Conservation (phyloP, 2,888 invertebrate species). For the Cryptocephalus moraei region DNA sequence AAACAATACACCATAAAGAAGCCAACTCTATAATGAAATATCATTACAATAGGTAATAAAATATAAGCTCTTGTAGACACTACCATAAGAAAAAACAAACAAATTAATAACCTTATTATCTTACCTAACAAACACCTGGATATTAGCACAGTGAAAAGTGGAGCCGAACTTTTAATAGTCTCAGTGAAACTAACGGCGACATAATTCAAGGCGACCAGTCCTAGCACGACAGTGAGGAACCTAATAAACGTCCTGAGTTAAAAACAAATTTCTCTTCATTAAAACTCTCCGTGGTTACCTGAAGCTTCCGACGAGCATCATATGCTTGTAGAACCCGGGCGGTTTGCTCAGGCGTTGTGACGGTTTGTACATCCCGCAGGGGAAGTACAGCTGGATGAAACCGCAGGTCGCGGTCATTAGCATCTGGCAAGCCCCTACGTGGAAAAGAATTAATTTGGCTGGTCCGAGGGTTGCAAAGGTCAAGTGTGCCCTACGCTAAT, state of each 20-base stretch:
- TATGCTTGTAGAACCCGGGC: slow-evolving; percentile 61
- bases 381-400: slow-evolving; percentile 63
- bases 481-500: no score
- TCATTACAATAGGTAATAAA: not conserved
- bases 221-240: slow-evolving; percentile 63
- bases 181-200: slow-evolving; percentile 74
- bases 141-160: slow-evolving; percentile 67
- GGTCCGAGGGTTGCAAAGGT: no score
- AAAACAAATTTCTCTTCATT: slow-evolving; percentile 1
- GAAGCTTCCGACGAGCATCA: slow-evolving; percentile 62
- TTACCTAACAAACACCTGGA: slow-evolving; percentile 53
- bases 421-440: slow-evolving; percentile 60
- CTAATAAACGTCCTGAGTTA: slow-evolving; percentile 29
- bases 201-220: slow-evolving; percentile 63
- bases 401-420: slow-evolving; percentile 62
- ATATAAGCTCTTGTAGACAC: no score
- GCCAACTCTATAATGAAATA: no score
- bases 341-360: slow-evolving; percentile 48
- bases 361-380: slow-evolving; percentile 61
- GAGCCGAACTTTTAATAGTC: slow-evolving; percentile 72
- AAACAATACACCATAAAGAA: no score
- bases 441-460: no score
- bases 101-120: slow-evolving; percentile 5
- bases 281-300: slow-evolving; percentile 36
- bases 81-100: no score